A percentile compares a stretch with the other conserved stretches of the same genome.
Conservation (phyloP, 2,797 vertebrate genomes). For the Sebastes vulpes region DNA sequence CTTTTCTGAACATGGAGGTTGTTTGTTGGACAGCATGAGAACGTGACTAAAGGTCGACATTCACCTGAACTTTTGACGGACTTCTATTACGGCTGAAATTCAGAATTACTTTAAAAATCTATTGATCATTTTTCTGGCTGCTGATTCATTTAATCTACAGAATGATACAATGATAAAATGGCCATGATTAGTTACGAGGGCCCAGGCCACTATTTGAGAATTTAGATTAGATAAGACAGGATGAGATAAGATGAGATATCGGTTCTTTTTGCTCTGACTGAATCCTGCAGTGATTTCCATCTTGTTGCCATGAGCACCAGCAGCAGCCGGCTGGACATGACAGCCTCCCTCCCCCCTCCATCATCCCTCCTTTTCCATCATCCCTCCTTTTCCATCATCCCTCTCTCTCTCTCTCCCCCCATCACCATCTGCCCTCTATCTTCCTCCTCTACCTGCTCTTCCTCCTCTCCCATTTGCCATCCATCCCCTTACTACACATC, state of each 20-base stretch:
- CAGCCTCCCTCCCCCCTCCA: slow-evolving; percentile 4
- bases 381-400: slow-evolving; percentile 18
- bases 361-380: slow-evolving; percentile 3
- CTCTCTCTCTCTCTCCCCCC: not conserved
- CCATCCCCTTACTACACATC: not conserved
- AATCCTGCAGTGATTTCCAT: slow-evolving; percentile 54
- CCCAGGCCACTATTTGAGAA: not conserved
- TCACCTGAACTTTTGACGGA: not conserved
- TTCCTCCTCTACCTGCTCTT: not conserved
- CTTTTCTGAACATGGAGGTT: too few species aligned
- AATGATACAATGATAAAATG: not conserved
- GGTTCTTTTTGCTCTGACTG: not conserved
- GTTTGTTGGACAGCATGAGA: too few species aligned
- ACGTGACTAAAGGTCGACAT: not conserved
- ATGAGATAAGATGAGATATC: not conserved
- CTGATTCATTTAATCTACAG: not conserved
- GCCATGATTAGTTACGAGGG: too few species aligned
- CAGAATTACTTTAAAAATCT: not conserved
- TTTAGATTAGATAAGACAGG: not conserved
- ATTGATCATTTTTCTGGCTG: not conserved
- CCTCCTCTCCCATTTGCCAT: not conserved
- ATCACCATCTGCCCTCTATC: slow-evolving; percentile 37
- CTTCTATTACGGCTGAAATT: not conserved
- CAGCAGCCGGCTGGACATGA: slow-evolving; percentile 56
- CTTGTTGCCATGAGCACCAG: slow-evolving; percentile 68